A percentile compares a stretch with the other conserved stretches of the same genome.
phyloP scores from a whole-genome alignment of 2,888 invertebrate species.

The Eupithecia subfuscata region DNA sequence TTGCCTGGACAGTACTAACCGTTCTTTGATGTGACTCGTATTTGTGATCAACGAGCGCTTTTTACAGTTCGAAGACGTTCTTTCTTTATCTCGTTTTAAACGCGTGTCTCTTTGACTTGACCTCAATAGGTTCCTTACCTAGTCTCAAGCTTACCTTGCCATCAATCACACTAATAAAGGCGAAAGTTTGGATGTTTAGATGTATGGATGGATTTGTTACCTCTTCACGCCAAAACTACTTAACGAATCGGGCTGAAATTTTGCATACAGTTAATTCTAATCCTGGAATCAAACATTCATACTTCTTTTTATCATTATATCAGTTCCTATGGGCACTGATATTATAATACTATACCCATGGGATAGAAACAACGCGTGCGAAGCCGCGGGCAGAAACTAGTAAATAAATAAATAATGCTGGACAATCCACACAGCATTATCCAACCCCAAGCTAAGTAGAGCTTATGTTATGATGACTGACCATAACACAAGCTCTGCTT shows the following conservation, averaged over 20 bases:
- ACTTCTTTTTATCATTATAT: too few relatives aligned
- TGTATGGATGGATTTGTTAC: too few relatives aligned
- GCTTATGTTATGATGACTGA: not conserved
- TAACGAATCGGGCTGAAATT: too few relatives aligned
- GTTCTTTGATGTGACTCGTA: conserved; percentile 51
- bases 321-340: too few relatives aligned
- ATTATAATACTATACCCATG: too few relatives aligned
- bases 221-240: too few relatives aligned
- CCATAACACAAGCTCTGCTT: too few relatives aligned
- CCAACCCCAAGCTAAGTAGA: not conserved
- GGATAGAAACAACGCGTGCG: too few relatives aligned
- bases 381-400: too few relatives aligned
- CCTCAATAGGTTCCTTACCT: not conserved
- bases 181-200: too few relatives aligned
- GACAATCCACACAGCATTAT: not conserved
- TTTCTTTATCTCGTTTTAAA: not conserved
- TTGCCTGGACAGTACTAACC: conserved; percentile 43
- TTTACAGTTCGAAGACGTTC: not conserved
- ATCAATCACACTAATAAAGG: not conserved
- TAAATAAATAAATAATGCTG: not conserved
- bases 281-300: too few relatives aligned
- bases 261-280: too few relatives aligned
- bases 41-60: conserved; percentile 39
- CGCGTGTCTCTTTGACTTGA: not conserved
- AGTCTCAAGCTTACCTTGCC: not conserved